A percentile compares a stretch with the other conserved stretches of the same genome.
Evolutionary conservation across 1,140 invertebrate species (phyloP).

Genomic region (Probaryconus sp.): DNA sequence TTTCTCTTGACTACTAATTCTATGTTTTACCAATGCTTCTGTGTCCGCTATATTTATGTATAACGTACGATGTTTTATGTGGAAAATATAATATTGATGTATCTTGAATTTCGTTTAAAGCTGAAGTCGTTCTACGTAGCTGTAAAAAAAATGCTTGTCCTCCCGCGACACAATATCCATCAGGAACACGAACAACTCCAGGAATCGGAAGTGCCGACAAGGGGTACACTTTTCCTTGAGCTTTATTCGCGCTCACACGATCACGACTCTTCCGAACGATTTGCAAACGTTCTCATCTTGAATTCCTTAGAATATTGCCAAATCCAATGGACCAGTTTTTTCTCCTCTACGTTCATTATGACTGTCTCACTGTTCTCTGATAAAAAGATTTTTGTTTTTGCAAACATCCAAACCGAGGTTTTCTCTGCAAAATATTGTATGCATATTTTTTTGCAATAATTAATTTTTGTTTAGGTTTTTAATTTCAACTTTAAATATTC

Average conservation of each 20-base stretch:
- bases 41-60: constrained; percentile 36
- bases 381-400: too few species aligned
- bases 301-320: constrained; percentile 17
- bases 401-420: too few species aligned
- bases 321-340: neutral
- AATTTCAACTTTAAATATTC: too few species aligned
- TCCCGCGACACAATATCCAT: constrained; percentile 15
- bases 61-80: constrained; percentile 42
- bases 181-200: neutral
- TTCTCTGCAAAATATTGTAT: too few species aligned
- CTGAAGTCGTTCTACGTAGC: constrained; percentile 28
- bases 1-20: too few species aligned
- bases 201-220: constrained; percentile 6
- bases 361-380: too few species aligned
- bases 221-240: constrained; percentile 12
- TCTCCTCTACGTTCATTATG: neutral
- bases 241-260: constrained; percentile 16
- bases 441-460: too few species aligned
- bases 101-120: constrained; percentile 32
- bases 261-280: constrained; percentile 39
- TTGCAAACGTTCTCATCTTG: constrained; percentile 11
- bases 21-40: constrained; percentile 40
- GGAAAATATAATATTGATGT: constrained; percentile 34
- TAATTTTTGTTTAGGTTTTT: too few species aligned
- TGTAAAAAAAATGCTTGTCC: constrained; percentile 43